Evolutionary conservation across 1,140 invertebrate genomes (phyloP), one percentile per base, ranked within the genome.

Genomic region (Mylabris phalerata): DNA sequence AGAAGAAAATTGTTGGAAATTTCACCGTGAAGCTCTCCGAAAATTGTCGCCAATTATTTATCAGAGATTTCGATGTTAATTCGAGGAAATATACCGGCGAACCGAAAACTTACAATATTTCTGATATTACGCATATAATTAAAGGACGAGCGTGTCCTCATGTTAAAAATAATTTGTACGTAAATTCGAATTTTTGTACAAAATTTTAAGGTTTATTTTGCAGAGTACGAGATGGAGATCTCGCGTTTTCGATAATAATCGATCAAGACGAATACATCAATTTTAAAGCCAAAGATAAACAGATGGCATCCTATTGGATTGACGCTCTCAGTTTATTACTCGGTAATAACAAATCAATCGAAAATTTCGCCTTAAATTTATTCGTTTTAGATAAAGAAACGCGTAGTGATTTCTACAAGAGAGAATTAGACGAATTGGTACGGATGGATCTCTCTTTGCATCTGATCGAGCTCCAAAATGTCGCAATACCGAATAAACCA

Each of bases 381-480:
- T 42, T 32, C 32, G 32, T 48, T 57, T 2, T 42, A 66, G 71
- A 57, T n/a, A 68, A 60, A 50, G 39, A 60, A n/a, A 52, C 55
- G 44, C 60, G 47, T 42, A 69, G 64, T 45, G 50, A 62, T 1
- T 60, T 61, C 24, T 70, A 69, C 42, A 43, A 58, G 24, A 59
- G 69, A 38, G 72, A 73, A 54, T 48, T 73, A 9, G 48, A 69
- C 9, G 59, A 51, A 26, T 50, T 73, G 19, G 59, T 66, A 0
- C 63, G 64, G 39, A 70, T 72, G 64, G 71, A 73, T 50, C 55
- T 69, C 5, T 58, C 61, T 26, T 39, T 73, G 39, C 64, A 71
- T 27, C 52, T 72, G 25, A 55, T 73, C 13, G 72, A 73, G 41
- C 50, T 73, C 43, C 72, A 73, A 60, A 64, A 67, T 50, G 48